Evolutionary conservation across 2,797 vertebrate genomes (phyloP).

Genomic region (Alosa sapidissima): DNA sequence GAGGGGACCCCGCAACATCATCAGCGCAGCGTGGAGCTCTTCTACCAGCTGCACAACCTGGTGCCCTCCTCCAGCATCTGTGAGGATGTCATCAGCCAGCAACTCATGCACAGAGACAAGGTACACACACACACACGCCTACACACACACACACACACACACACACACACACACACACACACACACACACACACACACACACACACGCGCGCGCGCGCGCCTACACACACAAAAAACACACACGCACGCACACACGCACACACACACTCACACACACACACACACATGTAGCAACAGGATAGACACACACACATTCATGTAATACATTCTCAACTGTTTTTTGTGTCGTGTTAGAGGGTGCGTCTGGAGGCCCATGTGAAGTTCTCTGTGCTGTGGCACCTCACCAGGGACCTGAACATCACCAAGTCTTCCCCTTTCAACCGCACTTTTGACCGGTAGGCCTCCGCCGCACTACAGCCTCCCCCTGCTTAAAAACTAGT

Average conservation of each 20-base stretch:
- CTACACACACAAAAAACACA: neutral
- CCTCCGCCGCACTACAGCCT: conserved; percentile 24
- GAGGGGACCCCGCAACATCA: conserved; percentile 94
- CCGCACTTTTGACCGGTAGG: conserved; percentile 97
- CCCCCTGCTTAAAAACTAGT: neutral
- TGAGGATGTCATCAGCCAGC: conserved; percentile 98
- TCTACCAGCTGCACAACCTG: conserved; percentile 97
- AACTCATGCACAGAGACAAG: conserved; percentile 96
- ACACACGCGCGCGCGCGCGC: neutral
- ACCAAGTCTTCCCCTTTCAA: conserved; percentile 95
- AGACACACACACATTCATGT: neutral
- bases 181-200: no score
- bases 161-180: neutral
- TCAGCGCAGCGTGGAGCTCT: conserved; percentile 96
- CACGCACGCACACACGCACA: no score
- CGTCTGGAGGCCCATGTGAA: conserved; percentile 94
- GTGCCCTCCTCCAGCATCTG: conserved; percentile 96
- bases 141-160: neutral
- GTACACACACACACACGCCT: conserved; percentile 57
- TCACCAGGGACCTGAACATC: conserved; percentile 94
- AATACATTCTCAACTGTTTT: neutral
- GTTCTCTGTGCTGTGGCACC: conserved; percentile 97
- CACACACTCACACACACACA: neutral
- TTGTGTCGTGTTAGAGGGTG: conserved; percentile 77
- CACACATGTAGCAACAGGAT: neutral